phyloP scores from a whole-genome alignment of 2,888 invertebrate species.

The Noctua janthina region DNA sequence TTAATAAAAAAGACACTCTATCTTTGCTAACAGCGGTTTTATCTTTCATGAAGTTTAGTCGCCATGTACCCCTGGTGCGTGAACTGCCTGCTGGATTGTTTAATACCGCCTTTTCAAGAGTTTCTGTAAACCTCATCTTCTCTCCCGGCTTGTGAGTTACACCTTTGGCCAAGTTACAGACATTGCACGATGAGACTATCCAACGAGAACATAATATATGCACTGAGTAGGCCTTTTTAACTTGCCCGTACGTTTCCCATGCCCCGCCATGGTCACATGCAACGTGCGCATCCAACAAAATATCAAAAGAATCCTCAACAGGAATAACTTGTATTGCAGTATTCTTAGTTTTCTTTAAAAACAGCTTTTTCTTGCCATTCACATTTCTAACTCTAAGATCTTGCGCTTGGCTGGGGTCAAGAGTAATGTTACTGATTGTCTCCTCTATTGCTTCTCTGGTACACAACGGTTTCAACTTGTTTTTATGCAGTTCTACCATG shows the following conservation, averaged over 20 bases:
- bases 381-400: neutral
- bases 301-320: constrained; percentile 43
- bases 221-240: constrained; percentile 6
- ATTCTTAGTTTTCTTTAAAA: neutral
- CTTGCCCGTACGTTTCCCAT: accelerated
- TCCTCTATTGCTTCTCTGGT: constrained; percentile 1
- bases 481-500: neutral
- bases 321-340: constrained; percentile 14
- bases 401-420: neutral
- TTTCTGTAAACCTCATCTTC: neutral
- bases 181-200: constrained; percentile 33
- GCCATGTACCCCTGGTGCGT: constrained; percentile 38
- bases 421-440: neutral
- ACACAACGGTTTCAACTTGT: constrained; percentile 1
- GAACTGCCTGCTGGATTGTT: neutral
- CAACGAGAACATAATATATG: neutral
- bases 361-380: constrained; percentile 15
- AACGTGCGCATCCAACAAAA: constrained; percentile 28
- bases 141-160: neutral
- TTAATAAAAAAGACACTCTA: constrained; percentile 8
- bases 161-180: constrained; percentile 2
- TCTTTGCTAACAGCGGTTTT: no score
- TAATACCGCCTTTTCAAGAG: no score
- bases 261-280: constrained; percentile 1
- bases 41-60: constrained; percentile 38